Evolutionary conservation across 2,888 invertebrate genomes (phyloP), one percentile per base, ranked within the genome.

Genomic region (Cephonodes hylas): DNA sequence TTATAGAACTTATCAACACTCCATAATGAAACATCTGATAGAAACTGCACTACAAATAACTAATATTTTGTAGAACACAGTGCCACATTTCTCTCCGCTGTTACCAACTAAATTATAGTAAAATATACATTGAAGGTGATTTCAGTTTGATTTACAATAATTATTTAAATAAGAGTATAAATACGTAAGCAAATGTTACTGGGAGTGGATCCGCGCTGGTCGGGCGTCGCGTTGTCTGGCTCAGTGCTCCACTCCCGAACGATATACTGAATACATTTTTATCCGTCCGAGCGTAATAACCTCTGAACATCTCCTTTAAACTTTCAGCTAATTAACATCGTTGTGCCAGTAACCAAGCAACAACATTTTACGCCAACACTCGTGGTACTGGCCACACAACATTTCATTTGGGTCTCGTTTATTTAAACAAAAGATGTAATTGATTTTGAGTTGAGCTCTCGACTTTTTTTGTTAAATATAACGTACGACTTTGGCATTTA

Each of bases 201-300:
- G 53, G 53, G 53, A 22, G 23, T 18, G 23, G 53, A 27, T 1
- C 22, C 45, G 42, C 8, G 25, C 15, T 7, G 22, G 18, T 10
- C 60, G 42, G 63, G 63, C 63, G 63, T 59, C 63, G 58, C 53
- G 27, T 60, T 34, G 65, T 65, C 65, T 65, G 63, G 63, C 56
- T 22, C 22, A 38, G 61, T 23, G 13, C 59, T 44, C 42, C 48
- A 53, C 23, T 34, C 27, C 8, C 48, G 48, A 48, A 25, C 53
- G 53, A 53, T 18, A 53, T 53, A 53, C 27, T 31, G 53, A 31
- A 20, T 53, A 18, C 31, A 31, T 53, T 53, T 53, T 53, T 31
- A 53, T 53, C 53, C 53, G 53, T 4, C 10, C 53, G 53, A 31
- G 53, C 53, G 31, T 31, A 53, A 18, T 53, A 53, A 53, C 53